phyloP scores from a whole-genome alignment of 2,113 vertebrate genomes.

The cattle (Bos taurus) region ARS-UCD2.0 NC_037333.1:10170001-10170500 shows the following conservation, averaged over 20 bases:
- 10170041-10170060: background rate
- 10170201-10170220: background rate
- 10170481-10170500: too few relatives aligned
- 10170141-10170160: background rate
- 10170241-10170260: background rate
- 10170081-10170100: background rate
- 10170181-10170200: background rate
- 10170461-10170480: too few relatives aligned
- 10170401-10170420: too few relatives aligned
- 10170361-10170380: too few relatives aligned
- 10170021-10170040: background rate
- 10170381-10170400: too few relatives aligned
- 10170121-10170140: background rate
- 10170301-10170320: background rate
- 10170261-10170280: background rate
- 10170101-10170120: background rate
- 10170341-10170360: too few relatives aligned
- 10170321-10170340: too few relatives aligned
- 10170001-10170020: background rate
- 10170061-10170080: background rate
- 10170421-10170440: too few relatives aligned
- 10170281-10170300: fast-evolving
- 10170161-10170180: background rate
- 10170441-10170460: too few relatives aligned
- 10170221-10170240: background rate